Evolutionary conservation across 1,140 invertebrate species (phyloP).

Genomic region (Ceratosolen fusciceps): DNA sequence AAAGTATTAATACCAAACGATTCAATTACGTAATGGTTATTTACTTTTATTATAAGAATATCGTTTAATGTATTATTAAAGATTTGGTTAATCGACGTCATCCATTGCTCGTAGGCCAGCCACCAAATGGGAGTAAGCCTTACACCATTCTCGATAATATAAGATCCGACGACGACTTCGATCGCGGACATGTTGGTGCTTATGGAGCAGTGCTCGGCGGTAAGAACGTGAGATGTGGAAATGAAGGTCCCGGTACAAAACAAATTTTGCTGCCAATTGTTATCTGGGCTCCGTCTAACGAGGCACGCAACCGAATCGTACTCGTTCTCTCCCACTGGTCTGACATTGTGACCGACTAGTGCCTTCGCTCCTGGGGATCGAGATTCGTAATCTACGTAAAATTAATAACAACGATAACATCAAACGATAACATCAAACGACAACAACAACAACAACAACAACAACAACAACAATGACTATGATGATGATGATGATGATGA

Average conservation of each 20-base stretch:
- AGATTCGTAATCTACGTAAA: not conserved
- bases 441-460: too few species aligned
- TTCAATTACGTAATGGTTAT: not conserved
- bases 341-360: not conserved
- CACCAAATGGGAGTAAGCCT: not conserved
- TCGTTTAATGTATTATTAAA: not conserved
- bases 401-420: not conserved
- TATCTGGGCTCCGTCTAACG: not conserved
- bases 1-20: too few species aligned
- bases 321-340: not conserved
- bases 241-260: not conserved
- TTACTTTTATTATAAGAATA: not conserved
- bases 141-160: not conserved
- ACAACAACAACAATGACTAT: too few species aligned
- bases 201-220: not conserved
- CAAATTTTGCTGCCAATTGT: not conserved
- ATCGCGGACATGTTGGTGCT: not conserved
- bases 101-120: not conserved
- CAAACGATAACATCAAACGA: not conserved
- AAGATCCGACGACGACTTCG: not conserved
- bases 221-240: not conserved
- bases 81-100: not conserved
- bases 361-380: not conserved
- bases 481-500: too few species aligned
- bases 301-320: not conserved